These are phyloP conservation scores for Numenius arquata DNA, from an alignment of 2,113 vertebrate species.

Conservation along the genomic window DNA sequence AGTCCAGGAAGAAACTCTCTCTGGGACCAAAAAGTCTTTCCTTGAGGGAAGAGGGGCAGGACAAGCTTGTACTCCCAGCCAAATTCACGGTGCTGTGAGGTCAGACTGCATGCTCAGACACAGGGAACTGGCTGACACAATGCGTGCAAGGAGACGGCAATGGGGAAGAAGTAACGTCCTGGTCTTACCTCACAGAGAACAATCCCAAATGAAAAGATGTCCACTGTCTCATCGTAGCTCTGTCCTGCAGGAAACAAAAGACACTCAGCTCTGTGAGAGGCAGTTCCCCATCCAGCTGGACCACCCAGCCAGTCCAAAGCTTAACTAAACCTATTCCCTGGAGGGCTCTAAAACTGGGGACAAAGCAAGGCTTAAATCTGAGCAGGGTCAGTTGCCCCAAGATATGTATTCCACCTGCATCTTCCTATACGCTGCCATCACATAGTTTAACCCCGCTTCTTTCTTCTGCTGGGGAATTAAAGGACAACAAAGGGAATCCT, in stretches of 20 bases:
- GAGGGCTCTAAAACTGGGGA: neutral
- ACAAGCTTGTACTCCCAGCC: neutral
- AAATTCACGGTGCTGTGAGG: neutral
- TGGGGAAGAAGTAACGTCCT: neutral
- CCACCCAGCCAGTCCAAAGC: neutral
- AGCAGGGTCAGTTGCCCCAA: neutral
- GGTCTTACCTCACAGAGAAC: constrained; percentile 92
- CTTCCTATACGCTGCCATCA: neutral
- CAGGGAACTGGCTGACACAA: neutral
- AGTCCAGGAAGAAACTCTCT: neutral
- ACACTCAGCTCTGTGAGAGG: neutral
- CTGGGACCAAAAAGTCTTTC: neutral
- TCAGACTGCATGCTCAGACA: neutral
- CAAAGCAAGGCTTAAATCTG: neutral
- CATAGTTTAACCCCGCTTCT: neutral
- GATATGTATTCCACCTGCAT: neutral
- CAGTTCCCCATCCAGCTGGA: neutral
- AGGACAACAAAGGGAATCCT: neutral
- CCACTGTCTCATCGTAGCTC: constrained; percentile 96
- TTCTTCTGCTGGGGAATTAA: neutral
- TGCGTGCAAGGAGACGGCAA: neutral
- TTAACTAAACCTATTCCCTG: neutral
- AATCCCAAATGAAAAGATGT: constrained; percentile 97
- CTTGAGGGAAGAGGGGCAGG: neutral
- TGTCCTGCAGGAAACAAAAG: constrained; percentile 80